A percentile compares a stretch with the other conserved stretches of the same genome.
Conservation (phyloP, 2,888 invertebrate genomes). For the Entomobrya proxima region DNA sequence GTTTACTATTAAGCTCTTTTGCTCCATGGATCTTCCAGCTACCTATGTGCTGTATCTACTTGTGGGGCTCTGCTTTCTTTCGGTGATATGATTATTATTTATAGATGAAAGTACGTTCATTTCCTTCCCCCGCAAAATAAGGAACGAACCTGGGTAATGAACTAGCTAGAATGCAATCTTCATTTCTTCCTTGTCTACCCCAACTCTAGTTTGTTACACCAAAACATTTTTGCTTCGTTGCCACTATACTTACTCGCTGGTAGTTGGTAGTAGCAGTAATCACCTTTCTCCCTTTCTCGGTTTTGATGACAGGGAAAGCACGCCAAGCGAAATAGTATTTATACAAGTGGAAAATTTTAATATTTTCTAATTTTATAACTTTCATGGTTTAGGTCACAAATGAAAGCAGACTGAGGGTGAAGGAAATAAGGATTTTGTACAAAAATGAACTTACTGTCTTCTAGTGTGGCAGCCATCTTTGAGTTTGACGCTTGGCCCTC, state of each 20-base stretch:
- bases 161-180: not conserved
- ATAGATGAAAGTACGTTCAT: conserved; percentile 46
- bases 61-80: conserved; percentile 7
- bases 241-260: not conserved
- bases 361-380: no score
- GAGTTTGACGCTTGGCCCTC: conserved; percentile 96
- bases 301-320: not conserved
- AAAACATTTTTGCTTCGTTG: conserved; percentile 3
- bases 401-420: not conserved
- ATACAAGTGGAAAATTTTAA: conserved; percentile 13
- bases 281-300: conserved; percentile 8
- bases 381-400: no score
- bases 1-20: not conserved
- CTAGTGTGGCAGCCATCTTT: conserved; percentile 88
- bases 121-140: not conserved
- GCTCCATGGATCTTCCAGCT: no score
- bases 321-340: not conserved
- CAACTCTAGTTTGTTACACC: not conserved
- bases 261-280: not conserved
- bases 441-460: conserved; percentile 82
- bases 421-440: not conserved
- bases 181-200: not conserved
- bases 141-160: conserved; percentile 9
- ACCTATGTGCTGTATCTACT: no score
- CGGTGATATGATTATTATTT: conserved; percentile 29